Conservation (phyloP, 2,113 vertebrate species). For the Casuarius casuarius region DNA sequence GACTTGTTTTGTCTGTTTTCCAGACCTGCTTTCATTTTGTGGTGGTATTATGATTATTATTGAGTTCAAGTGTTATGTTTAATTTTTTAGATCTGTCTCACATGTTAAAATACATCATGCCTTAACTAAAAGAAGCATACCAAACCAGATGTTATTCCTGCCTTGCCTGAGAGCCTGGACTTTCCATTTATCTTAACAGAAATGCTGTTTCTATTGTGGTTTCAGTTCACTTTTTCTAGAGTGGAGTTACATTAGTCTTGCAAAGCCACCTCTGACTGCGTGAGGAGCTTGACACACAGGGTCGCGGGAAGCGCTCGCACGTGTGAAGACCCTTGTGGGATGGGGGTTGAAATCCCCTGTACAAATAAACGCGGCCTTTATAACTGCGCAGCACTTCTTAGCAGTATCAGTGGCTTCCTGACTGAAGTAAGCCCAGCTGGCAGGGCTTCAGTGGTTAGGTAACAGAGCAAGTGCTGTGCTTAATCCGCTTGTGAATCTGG, state of each 20-base stretch:
- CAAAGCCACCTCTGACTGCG: neutral
- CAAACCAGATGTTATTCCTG: neutral
- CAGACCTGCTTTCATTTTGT: neutral
- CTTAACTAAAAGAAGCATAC: neutral
- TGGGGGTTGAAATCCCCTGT: neutral
- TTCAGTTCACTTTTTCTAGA: neutral
- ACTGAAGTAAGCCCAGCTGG: slow-evolving; percentile 19
- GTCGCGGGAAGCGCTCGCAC: neutral
- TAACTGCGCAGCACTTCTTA: neutral
- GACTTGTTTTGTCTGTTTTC: neutral
- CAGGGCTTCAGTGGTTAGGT: slow-evolving; percentile 35
- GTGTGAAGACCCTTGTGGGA: neutral
- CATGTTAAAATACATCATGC: neutral
- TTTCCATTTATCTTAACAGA: neutral
- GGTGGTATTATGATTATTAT: neutral
- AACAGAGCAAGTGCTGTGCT: neutral
- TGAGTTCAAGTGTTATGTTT: neutral
- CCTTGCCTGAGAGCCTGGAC: neutral
- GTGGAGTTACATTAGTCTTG: neutral
- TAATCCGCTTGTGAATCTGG: slow-evolving; percentile 23
- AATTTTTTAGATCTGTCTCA: neutral
- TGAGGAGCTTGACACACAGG: neutral
- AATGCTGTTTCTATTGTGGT: neutral
- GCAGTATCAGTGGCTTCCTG: neutral
- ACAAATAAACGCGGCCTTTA: neutral